Evolutionary conservation across 2,797 vertebrate species (phyloP), one percentile per base, ranked within the genome.

Genomic region (Acanthiza pusilla): DNA sequence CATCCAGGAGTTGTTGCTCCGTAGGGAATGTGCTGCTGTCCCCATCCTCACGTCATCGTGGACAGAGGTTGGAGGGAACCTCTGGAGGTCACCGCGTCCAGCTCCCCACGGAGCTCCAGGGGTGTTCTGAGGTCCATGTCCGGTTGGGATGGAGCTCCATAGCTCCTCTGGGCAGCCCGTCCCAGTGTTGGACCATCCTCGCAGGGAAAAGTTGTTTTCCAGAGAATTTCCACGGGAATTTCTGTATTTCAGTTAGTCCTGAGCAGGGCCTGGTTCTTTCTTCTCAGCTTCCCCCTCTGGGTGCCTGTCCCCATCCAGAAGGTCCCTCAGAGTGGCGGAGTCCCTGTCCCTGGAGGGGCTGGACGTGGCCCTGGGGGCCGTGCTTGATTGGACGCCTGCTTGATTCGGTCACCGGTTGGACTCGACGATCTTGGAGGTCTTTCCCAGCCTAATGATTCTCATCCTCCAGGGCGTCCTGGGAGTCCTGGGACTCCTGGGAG

Each of bases 221-320:
- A 13, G 43, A 13, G 9, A 17, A 21, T 57, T 5, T 16, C 55
- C 2, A 0, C 27, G 72, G 61, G 21, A 51, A 34, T 16, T 42
- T 16, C 40, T 16, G 43, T 19, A 19, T 45, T 45, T 19, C 43
- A 19, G 18, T 45, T 45, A 20, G 18, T 45, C 32, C n/a, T 5
- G 63, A n/a, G 63, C 34, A 48, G n/a, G 19, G 45, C 15, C 25
- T 67, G 45, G 25, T 45, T 48, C n/a, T 20, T 18, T 45, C 13
- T 50, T 25, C 23, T 7, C 25, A 8, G 25, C 60, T 15, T 14
- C 51, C 13, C 42, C n/a, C 7, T 16, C 3, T 5, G 3, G 45
- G 13, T 53, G 18, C 45, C 67, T 22, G 32, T 45, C 11, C 5
- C 0, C 0, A 0, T 12, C 14, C 11, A 13, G 21, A 7, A 10